Conservation (phyloP, 53 echinoderm and acorn worm species). For the Temnopleurus reevesii region DNA sequence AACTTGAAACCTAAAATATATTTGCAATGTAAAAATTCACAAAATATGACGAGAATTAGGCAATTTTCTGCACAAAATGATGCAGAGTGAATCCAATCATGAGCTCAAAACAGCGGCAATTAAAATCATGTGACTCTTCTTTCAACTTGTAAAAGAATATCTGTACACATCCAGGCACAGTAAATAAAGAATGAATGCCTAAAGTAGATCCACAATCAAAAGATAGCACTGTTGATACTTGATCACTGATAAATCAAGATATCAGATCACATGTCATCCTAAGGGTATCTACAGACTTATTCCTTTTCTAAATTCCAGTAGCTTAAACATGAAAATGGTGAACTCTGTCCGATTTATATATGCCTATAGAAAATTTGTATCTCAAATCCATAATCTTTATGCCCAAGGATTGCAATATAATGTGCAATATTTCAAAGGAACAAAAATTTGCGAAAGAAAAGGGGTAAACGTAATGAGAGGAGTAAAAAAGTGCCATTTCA, state of each 20-base stretch:
- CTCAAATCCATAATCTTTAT: no score
- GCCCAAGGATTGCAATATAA: no score
- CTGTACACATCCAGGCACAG: not conserved
- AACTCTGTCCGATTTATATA: no score
- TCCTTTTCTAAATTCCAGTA: not conserved
- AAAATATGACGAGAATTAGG: not conserved
- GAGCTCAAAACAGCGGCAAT: not conserved
- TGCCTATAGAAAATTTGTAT: no score
- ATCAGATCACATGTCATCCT: not conserved
- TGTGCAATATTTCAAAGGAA: no score
- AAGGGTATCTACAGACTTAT: not conserved
- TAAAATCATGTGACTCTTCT: not conserved
- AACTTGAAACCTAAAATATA: no score
- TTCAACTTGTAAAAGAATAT: not conserved
- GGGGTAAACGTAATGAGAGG: no score
- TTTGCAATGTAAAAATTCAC: no score
- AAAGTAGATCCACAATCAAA: not conserved
- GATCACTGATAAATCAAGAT: not conserved
- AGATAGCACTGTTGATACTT: constrained; percentile 29
- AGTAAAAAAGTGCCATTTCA: no score
- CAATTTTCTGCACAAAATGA: not conserved
- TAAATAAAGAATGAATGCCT: not conserved
- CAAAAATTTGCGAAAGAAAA: no score
- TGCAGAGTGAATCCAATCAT: not conserved
- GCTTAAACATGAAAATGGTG: no score